Base-by-base conservation (phyloP, 2,113 vertebrate genomes). In the Aptenodytes patagonicus region DNA sequence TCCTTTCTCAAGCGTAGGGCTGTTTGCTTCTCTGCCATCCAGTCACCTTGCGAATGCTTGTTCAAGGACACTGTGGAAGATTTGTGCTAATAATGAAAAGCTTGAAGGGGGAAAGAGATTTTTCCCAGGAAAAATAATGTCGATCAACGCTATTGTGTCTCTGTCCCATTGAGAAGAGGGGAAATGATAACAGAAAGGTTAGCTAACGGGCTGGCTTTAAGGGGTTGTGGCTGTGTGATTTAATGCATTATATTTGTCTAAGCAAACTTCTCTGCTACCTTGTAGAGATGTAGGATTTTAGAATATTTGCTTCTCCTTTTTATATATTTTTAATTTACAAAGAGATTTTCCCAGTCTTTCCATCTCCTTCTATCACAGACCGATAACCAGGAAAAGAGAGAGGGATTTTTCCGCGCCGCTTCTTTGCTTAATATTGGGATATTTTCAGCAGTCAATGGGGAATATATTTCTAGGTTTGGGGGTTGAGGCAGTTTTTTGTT, bases 21-120 rank as follows among this genome's bases (percentile, higher is more conserved):
- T 97, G 80, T 96, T 97, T 94, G 92, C 92, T 89, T 91, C 95
- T 96, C 93, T 96, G 96, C 96, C 95, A 93, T 61, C 75, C 83
- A 89, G 86, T 95, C 95, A 89, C 94, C 91, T 95, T 65, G 92
- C 9, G 32, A 93, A 97, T 77, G 83, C 89, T 96, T 95, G 83
- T 38, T 97, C 96, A 97, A 97, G 94, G 92, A 97, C 96, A 83
- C 83, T 0, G 16, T 1, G 34, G 46, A 96, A 97, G 96, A 97
- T 96, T 96, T 96, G 96, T 97, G 94, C 93, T 96, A 97, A 97
- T 97, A 97, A 97, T 96, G 91, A 96, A 95, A 96, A 92, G 68
- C 78, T 93, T 89, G 92, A 96, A 97, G 78, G 62, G 90, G 94
- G 69, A 31, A 80, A 89, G 93, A 96, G 90, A 93, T 90, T 95